Evolutionary conservation across 37 sponge, comb jelly and placozoan genomes (phyloP).

Genomic region (Beroe ovata): DNA sequence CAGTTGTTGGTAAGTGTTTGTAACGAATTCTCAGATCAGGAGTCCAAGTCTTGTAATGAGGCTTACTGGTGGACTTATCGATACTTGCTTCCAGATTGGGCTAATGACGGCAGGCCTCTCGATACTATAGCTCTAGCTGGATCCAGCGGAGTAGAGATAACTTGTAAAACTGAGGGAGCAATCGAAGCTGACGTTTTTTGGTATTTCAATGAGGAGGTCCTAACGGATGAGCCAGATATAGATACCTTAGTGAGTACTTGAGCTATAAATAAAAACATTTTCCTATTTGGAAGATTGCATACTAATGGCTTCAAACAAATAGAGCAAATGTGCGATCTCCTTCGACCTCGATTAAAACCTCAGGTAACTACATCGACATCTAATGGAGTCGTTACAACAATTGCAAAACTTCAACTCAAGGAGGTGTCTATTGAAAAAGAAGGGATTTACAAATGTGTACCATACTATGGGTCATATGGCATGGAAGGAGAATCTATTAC

Average conservation of each 20-base stretch:
- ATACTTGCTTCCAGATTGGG: constrained; percentile 30
- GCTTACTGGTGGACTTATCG: no score
- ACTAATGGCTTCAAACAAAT: no score
- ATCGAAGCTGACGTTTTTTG: neutral
- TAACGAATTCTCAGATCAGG: neutral
- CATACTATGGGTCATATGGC: neutral
- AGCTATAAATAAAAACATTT: no score
- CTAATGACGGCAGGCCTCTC: neutral
- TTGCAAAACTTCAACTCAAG: neutral
- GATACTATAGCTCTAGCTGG: neutral
- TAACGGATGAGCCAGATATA: neutral
- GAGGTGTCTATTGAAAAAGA: neutral
- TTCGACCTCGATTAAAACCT: no score
- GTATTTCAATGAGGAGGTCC: neutral
- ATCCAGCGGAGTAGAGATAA: neutral
- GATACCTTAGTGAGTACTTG: no score
- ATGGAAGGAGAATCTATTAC: neutral
- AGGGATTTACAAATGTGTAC: constrained; percentile 10
- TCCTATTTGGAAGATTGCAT: no score
- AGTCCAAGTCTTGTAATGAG: no score
- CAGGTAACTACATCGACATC: neutral
- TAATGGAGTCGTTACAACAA: neutral
- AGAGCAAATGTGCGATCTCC: no score
- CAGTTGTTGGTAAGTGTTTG: constrained; percentile 45
- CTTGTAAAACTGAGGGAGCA: constrained; percentile 25